These are phyloP conservation scores for Cephalopachus bancanus DNA, from an alignment of 2,797 vertebrate genomes.

Conservation along the genomic window DNA sequence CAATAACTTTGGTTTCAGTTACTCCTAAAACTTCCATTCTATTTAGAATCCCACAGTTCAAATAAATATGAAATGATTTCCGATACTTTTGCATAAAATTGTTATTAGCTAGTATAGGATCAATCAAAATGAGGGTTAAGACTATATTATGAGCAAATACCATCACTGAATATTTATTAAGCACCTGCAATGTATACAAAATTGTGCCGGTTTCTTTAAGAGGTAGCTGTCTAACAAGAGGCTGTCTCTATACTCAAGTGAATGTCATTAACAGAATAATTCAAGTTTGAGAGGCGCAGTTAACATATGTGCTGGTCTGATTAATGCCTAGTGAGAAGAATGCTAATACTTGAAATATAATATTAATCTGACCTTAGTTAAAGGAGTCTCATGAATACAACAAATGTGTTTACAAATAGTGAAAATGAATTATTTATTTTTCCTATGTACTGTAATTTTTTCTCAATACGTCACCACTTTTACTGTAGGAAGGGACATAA, in stretches of 20 bases:
- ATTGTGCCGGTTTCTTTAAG: constrained; percentile 50
- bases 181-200: constrained; percentile 39
- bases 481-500: not conserved
- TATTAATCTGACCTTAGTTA: constrained; percentile 7
- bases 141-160: constrained; percentile 5
- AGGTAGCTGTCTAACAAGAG: constrained; percentile 48
- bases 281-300: constrained; percentile 63
- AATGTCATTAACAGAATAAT: constrained; percentile 70
- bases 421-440: constrained; percentile 50
- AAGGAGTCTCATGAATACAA: constrained; percentile 5
- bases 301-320: constrained; percentile 54
- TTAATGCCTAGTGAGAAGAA: constrained; percentile 45
- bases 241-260: constrained; percentile 22
- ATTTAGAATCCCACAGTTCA: constrained; percentile 10
- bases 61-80: constrained; percentile 34
- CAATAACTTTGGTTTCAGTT: not conserved
- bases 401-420: constrained; percentile 28
- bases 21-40: constrained; percentile 17
- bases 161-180: constrained; percentile 56
- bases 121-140: constrained; percentile 53
- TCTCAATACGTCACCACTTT: constrained; percentile 1
- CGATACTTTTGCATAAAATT: not conserved
- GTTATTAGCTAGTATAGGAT: not conserved
- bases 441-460: not conserved
- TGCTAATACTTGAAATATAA: constrained; percentile 30